These are phyloP conservation scores for Gymnopithys bicolor DNA, from an alignment of 2,797 vertebrate genomes.

Conservation along the genomic window DNA sequence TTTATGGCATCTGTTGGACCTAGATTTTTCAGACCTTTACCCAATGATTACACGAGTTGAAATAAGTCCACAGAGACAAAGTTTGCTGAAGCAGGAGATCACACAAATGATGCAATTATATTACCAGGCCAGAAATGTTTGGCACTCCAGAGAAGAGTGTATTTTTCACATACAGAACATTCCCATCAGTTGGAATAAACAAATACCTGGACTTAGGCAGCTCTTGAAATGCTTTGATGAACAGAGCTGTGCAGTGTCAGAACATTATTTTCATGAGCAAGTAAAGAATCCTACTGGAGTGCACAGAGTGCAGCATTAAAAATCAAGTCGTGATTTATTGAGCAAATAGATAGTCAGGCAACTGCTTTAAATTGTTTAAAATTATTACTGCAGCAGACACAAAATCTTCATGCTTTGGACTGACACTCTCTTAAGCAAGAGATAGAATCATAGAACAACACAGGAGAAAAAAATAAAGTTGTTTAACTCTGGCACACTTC, in stretches of 20 bases:
- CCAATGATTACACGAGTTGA: background rate
- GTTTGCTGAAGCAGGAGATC: background rate
- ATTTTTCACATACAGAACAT: background rate
- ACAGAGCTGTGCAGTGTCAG: background rate
- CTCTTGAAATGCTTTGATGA: background rate
- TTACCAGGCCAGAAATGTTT: background rate
- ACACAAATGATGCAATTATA: background rate
- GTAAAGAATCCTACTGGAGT: background rate
- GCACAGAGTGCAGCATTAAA: background rate
- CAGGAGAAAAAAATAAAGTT: background rate
- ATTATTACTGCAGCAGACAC: background rate
- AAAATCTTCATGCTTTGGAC: background rate
- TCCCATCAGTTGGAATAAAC: background rate
- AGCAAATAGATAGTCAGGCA: background rate
- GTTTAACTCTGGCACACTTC: background rate
- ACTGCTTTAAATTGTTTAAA: background rate
- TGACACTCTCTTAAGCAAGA: background rate
- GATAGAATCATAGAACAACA: background rate
- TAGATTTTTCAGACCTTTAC: background rate
- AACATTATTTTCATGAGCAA: background rate
- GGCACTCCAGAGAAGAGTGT: background rate
- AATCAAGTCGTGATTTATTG: background rate
- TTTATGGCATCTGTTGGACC: background rate
- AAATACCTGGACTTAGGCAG: background rate
- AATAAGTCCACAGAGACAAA: background rate